These are phyloP conservation scores for Drosophila elegans DNA, from an alignment of 1,140 invertebrate genomes.

Conservation along the genomic window DNA sequence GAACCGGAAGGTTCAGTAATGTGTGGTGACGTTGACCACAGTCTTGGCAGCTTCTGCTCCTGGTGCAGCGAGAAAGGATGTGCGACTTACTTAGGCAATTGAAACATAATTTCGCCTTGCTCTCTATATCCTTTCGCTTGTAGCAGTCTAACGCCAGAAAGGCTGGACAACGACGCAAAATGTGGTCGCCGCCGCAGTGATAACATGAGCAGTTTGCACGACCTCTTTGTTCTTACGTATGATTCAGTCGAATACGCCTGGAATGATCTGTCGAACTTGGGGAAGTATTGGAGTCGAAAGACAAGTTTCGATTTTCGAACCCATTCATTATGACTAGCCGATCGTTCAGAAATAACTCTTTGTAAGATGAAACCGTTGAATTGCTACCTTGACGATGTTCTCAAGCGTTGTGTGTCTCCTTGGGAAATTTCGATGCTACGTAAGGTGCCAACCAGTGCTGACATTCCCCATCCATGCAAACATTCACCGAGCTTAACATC, in stretches of 20 bases:
- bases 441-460: conserved; percentile 3
- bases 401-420: conserved; percentile 5
- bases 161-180: neutral
- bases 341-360: neutral
- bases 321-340: neutral
- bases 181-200: neutral
- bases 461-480: neutral
- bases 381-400: conserved; percentile 7
- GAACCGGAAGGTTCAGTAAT: neutral
- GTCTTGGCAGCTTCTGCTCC: too few relatives aligned
- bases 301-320: too few relatives aligned
- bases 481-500: neutral
- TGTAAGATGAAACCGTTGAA: too few relatives aligned
- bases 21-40: neutral
- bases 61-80: too few relatives aligned
- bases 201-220: neutral
- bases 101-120: neutral
- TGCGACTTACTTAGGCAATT: too few relatives aligned
- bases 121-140: neutral
- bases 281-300: neutral
- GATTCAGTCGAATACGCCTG: neutral
- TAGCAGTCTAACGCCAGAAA: neutral
- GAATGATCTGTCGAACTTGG: neutral
- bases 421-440: neutral
- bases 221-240: neutral